Base-by-base conservation (phyloP, 2,888 invertebrate genomes). In the Scaptomyza reducta region DNA sequence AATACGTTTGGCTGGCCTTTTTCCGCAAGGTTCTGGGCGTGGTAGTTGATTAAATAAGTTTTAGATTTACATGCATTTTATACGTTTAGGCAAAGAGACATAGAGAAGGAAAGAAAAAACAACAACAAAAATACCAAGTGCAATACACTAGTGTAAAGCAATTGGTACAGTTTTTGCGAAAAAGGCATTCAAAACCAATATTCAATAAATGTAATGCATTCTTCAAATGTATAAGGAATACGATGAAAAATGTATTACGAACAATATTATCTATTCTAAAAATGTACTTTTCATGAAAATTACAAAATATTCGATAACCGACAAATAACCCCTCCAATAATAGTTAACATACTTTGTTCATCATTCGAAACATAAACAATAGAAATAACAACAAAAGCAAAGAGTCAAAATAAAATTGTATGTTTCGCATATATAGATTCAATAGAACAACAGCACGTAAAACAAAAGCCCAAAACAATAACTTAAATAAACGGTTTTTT, bases 21-120 rank as follows among this genome's bases (percentile, higher is more conserved):
- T 22, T 14, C 27, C 22, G 27, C 18, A 10, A 22, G 51, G 44
- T 42, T 18, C 2, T 50, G 70, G 68, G 55, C 55, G 58, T 58
- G 74, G 57, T 55, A 70, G 74, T 61, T 60, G 68, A 67, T 79
- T 70, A 74, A 77, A 79, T 85, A 86, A 86, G 78, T 79, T 83
- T 56, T 86, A 86, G 83, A 76, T 59, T 85, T 76, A 76, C 65
- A 78, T 67, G 86, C 82, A 82, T 82, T 82, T 82, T 77, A 64
- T 82, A 82, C 79, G 77, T 82, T 77, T 79, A 77, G 75, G 47
- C 73, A 70, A 71, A 41, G 45, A 25, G 40, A 53, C 44, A 40
- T 61, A 6, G n/a, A n/a, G n/a, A n/a, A n/a, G n/a, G n/a, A 55
- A 27, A 56, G 42, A 14, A 22, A 25, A 46, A 11, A n/a, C 49